Percentiles rank a stretch among this genome's conserved stretches.
These are phyloP conservation scores for Brachycybe producta DNA, from an alignment of 2,888 invertebrate species.

Conservation along the genomic window DNA sequence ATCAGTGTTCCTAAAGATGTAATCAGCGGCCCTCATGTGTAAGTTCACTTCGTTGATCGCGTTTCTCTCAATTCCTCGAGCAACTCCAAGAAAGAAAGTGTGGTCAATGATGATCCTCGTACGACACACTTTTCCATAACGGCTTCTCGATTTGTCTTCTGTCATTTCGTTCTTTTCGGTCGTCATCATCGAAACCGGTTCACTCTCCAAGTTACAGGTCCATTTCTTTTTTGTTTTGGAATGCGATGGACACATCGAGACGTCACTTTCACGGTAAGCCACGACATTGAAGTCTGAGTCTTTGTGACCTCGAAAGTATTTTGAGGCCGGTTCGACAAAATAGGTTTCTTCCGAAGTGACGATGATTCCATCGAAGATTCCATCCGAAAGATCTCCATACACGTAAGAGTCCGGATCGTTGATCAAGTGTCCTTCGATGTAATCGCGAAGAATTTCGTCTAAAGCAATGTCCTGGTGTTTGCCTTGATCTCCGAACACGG, in stretches of 20 bases:
- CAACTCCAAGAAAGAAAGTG: no score
- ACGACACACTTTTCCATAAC: constrained; percentile 16
- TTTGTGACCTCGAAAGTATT: background rate
- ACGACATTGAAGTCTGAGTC: no score
- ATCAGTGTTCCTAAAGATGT: background rate
- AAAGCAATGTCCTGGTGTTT: background rate
- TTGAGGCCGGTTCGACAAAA: background rate
- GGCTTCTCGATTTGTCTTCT: no score
- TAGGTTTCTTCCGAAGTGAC: background rate
- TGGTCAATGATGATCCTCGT: constrained; percentile 30
- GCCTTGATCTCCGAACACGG: no score
- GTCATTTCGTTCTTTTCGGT: no score
- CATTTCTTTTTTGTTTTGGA: no score
- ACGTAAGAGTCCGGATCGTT: background rate
- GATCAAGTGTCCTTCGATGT: constrained; percentile 1
- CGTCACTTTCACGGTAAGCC: background rate
- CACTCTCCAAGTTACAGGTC: no score
- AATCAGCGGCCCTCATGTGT: background rate
- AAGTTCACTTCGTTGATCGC: background rate
- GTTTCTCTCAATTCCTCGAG: no score
- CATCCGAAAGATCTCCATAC: background rate
- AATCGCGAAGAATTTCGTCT: background rate
- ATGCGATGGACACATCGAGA: no score
- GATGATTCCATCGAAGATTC: constrained; percentile 5
- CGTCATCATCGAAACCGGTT: no score